A percentile compares a stretch with the other conserved stretches of the same genome.
Evolutionary conservation across 2,888 invertebrate species (phyloP).

Genomic region (Hydraecia micacea): DNA sequence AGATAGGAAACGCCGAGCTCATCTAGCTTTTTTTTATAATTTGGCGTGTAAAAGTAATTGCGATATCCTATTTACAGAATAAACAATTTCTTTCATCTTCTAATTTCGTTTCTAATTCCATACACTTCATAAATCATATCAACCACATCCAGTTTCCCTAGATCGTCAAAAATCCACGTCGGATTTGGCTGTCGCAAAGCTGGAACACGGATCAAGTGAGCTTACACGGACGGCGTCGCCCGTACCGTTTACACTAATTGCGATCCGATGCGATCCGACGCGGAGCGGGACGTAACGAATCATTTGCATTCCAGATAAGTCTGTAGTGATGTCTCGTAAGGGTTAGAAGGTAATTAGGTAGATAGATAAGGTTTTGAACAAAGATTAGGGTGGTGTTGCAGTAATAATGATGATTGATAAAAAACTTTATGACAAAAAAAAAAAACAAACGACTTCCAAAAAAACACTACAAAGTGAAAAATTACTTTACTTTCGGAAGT

Average conservation of each 20-base stretch:
- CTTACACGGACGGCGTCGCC: conserved; percentile 80
- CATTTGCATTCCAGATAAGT: conserved; percentile 71
- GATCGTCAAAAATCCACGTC: conserved; percentile 72
- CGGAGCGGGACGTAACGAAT: conserved; percentile 55
- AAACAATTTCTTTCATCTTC: too few relatives aligned
- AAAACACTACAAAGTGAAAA: too few relatives aligned
- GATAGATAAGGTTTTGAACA: conserved; percentile 49
- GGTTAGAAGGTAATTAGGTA: conserved; percentile 57
- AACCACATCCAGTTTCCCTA: conserved; percentile 59
- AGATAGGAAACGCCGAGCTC: too few relatives aligned
- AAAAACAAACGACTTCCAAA: neutral
- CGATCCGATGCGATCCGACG: conserved; percentile 81
- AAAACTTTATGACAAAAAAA: neutral
- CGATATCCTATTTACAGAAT: too few relatives aligned
- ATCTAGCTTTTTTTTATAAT: too few relatives aligned
- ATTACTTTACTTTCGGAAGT: too few relatives aligned
- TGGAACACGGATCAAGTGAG: conserved; percentile 84
- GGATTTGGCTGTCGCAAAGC: conserved; percentile 86
- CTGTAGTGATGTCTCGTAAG: conserved; percentile 56
- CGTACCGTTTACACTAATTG: conserved; percentile 86
- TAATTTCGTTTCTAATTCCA: rapidly evolving
- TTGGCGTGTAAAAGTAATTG: too few relatives aligned
- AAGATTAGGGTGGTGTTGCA: conserved; percentile 18
- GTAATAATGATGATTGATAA: conserved; percentile 17
- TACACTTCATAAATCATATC: conserved; percentile 22